Evolutionary conservation across 2,888 invertebrate species (phyloP), one percentile per base, ranked within the genome.

Genomic region (Acronicta aceris): DNA sequence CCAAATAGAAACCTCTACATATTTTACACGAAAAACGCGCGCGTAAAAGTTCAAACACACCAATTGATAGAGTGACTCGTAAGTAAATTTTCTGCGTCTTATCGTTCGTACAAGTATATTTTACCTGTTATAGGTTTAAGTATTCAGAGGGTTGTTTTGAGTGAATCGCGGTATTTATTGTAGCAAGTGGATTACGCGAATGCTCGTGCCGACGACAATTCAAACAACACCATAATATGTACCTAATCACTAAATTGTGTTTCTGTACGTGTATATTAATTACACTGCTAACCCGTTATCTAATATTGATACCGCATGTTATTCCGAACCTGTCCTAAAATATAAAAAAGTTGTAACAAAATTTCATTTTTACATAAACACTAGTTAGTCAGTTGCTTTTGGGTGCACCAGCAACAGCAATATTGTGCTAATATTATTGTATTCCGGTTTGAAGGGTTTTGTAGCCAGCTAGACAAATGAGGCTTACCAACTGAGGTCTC

Each of bases 31-130:
- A 54, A 54, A 75, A 77, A 65, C 75, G 71, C 78, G 76, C 76
- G 81, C 76, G 76, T 69, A 76, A 76, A 79, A 78, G 71, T 75
- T 78, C 59, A 49, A 53, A 57, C 40, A 38, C 53, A 63, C 40
- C 71, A 57, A 60, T 65, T 52, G 38, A 43, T 16, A 71, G 59
- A 47, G 65, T 76, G 62, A 72, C 60, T 71, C 43, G 81, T 80
- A 78, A 80, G 80, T 80, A 77, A 55, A 43, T 40, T 52, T 65
- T 64, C 5, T 65, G 45, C 60, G n/a, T n/a, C 21, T 13, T 65
- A 42, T 60, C 15, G 13, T 49, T 38, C 15, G 9, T 30, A 17
- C 5, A 41, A 10, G n/a, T 59, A 25, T 49, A 43, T 15, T 51
- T 59, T 38, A 21, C 12, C 9, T 47, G 38, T 47, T 21, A 4